Evolutionary conservation across 2,797 vertebrate species (phyloP).

Genomic region (Leuciscus waleckii): DNA sequence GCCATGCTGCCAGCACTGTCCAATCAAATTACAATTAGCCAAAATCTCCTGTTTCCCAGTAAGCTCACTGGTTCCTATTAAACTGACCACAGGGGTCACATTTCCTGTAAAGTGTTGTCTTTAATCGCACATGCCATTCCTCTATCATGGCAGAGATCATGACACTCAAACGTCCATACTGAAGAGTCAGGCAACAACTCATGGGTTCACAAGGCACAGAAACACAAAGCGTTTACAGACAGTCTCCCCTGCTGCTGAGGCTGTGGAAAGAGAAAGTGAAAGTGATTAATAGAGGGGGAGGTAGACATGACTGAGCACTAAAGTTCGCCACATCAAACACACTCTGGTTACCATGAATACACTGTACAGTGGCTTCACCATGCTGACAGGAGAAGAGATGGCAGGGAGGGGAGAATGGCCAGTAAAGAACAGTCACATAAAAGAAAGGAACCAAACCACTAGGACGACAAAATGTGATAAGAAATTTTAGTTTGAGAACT

Average conservation of each 20-base stretch:
- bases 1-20: slow-evolving; percentile 70
- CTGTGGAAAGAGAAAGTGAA: slow-evolving; percentile 85
- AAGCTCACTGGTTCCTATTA: slow-evolving; percentile 51
- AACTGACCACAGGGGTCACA: slow-evolving; percentile 17
- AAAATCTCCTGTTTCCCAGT: slow-evolving; percentile 51
- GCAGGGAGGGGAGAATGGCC: slow-evolving; percentile 83
- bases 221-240: slow-evolving; percentile 77
- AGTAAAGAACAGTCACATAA: slow-evolving; percentile 75
- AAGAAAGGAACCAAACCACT: slow-evolving; percentile 82
- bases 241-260: slow-evolving; percentile 75
- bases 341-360: slow-evolving; percentile 83
- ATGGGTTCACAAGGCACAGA: slow-evolving; percentile 73
- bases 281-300: slow-evolving; percentile 79
- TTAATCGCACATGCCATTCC: slow-evolving; percentile 57
- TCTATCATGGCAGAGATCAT: slow-evolving; percentile 55
- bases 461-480: slow-evolving; percentile 87
- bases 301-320: slow-evolving; percentile 57
- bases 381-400: slow-evolving; percentile 84
- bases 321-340: slow-evolving; percentile 69
- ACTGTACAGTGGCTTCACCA: slow-evolving; percentile 87
- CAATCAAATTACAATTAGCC: slow-evolving; percentile 63
- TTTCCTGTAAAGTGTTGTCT: slow-evolving; percentile 42
- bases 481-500: slow-evolving; percentile 80
- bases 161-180: slow-evolving; percentile 60
- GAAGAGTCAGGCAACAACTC: slow-evolving; percentile 69